Evolutionary conservation across 2,113 vertebrate genomes (phyloP), one percentile per base, ranked within the genome.

Genomic region (Paralichthys olivaceus): DNA sequence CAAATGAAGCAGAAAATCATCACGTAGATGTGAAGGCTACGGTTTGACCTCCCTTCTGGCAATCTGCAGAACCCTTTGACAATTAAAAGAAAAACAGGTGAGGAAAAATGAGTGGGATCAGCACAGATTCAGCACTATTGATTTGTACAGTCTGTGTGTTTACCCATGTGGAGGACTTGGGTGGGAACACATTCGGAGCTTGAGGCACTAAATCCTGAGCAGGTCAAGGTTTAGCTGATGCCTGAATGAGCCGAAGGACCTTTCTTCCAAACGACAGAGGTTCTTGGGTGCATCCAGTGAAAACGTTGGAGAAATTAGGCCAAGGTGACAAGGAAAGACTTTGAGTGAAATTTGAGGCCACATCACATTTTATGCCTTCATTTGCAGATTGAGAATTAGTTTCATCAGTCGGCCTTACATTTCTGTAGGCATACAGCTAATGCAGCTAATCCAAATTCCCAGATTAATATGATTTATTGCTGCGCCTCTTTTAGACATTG

Each of bases 21-120:
- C 47, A 14, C 22, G 37, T 3, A 47, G 34, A 72, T 77, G n/a
- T 75, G 66, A 61, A 28, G 29, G 4, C 62, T 75, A 54, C 57
- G 58, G 22, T 56, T 2, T 64, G 73, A 68, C 73, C 76, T 67
- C 72, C 55, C 75, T n/a, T n/a, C 34, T 73, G 60, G 76, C 65
- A 82, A 13, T 57, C 51, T 63, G 20, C 54, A 55, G 51, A 84
- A 55, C 13, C 45, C 58, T 34, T 51, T 55, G 66, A 75, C 72
- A 82, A 77, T 80, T 69, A 20, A 83, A 76, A 66, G 69, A 63
- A 22, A 53, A 53, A n/a, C 2, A 60, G 51, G 26, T 58, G 69
- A 72, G 23, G n/a, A 55, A 75, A 58, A 67, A 70, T 72, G 58
- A 75, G 40, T 20, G 70, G 23, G 72, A 72, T 81, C 67, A 71